phyloP scores from a whole-genome alignment of 2,888 invertebrate genomes.

The Noctuana brunneofusca region DNA sequence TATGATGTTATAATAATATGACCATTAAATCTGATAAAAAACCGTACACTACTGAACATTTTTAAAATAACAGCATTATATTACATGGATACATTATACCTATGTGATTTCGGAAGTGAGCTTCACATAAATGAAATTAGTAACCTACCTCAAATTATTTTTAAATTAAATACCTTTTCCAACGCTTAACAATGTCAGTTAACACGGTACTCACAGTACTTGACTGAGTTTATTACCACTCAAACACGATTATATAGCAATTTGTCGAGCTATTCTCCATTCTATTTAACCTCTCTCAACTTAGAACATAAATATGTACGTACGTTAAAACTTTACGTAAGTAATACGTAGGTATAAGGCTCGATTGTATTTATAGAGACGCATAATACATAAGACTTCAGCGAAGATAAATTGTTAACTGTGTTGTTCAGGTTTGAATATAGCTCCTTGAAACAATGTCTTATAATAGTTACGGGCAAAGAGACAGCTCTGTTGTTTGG shows the following conservation, averaged over 20 bases:
- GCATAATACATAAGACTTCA: constrained; percentile 36
- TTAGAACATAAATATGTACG: constrained; percentile 17
- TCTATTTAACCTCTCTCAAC: constrained; percentile 11
- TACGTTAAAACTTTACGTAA: constrained; percentile 11
- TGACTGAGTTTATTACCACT: constrained; percentile 7
- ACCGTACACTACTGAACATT: too few relatives aligned
- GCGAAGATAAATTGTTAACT: constrained; percentile 52
- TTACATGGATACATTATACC: too few relatives aligned
- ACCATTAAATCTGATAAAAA: too few relatives aligned
- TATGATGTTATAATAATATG: too few relatives aligned
- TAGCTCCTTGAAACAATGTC: constrained; percentile 55
- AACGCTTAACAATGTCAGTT: constrained; percentile 7
- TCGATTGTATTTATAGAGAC: background rate
- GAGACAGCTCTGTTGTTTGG: constrained; percentile 33
- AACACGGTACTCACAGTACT: constrained; percentile 2
- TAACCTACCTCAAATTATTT: background rate
- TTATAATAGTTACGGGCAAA: constrained; percentile 53
- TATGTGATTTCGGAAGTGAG: too few relatives aligned
- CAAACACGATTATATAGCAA: constrained; percentile 5
- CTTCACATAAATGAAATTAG: background rate
- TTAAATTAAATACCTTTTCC: constrained; percentile 1
- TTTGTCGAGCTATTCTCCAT: background rate
- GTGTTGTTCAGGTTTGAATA: constrained; percentile 54
- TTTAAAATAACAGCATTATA: too few relatives aligned
- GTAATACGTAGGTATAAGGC: constrained; percentile 18